Evolutionary conservation across 2,888 invertebrate species (phyloP).

Genomic region (Tetheella fluctuosa): DNA sequence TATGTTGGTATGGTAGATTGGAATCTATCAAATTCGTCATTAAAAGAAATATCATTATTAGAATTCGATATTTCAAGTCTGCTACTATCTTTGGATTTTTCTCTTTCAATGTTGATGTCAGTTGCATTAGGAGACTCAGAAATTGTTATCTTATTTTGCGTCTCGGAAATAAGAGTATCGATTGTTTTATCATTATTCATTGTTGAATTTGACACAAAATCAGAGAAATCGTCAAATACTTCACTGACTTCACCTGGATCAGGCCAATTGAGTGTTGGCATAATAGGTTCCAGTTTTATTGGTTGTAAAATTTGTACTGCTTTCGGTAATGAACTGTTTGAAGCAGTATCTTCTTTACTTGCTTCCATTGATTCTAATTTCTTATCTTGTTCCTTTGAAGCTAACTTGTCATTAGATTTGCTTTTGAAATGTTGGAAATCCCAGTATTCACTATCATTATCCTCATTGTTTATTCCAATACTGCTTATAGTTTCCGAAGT

Average conservation of each 20-base stretch:
- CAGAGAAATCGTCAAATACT: slow-evolving; percentile 74
- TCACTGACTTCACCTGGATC: slow-evolving; percentile 78
- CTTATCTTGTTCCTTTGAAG: slow-evolving; percentile 17
- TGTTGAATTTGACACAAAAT: slow-evolving; percentile 63
- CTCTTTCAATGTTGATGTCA: slow-evolving; percentile 20
- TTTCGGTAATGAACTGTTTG: slow-evolving; percentile 35
- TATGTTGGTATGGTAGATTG: slow-evolving; percentile 67
- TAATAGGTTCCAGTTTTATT: slow-evolving; percentile 68
- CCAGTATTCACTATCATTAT: slow-evolving; percentile 68
- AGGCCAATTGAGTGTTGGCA: slow-evolving; percentile 80
- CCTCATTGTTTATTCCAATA: slow-evolving; percentile 30
- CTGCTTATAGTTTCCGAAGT: slow-evolving; percentile 24
- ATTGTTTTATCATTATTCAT: slow-evolving; percentile 42
- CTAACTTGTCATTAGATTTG: slow-evolving; percentile 31
- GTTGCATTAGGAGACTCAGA: slow-evolving; percentile 16
- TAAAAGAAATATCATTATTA: slow-evolving; percentile 38
- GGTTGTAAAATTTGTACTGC: slow-evolving; percentile 69
- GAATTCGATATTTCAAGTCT: slow-evolving; percentile 19
- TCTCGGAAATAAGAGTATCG: slow-evolving; percentile 18
- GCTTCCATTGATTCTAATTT: slow-evolving; percentile 18
- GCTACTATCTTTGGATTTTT: slow-evolving; percentile 11
- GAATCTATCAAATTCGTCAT: slow-evolving; percentile 78
- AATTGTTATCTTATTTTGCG: slow-evolving; percentile 20
- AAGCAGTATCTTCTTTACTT: slow-evolving; percentile 27
- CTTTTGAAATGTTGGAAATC: slow-evolving; percentile 77